Base-by-base conservation (phyloP, 2,113 vertebrate genomes). In the Neogale vison region DNA sequence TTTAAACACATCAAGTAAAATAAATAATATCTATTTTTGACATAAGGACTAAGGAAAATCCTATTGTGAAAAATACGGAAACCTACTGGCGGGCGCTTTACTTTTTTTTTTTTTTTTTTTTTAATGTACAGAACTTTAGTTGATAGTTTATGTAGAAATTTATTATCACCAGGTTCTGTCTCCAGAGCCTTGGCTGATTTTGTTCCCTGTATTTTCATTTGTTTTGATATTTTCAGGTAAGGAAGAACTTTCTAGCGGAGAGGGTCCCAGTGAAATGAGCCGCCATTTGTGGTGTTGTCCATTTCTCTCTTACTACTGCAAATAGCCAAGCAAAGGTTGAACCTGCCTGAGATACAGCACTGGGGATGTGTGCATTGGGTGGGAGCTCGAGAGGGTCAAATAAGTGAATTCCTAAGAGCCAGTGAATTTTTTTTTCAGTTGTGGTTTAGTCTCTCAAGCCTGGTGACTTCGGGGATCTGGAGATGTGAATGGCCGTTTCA, bases 1-100 rank as follows among this genome's bases (percentile, higher is more conserved):
- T 94, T 80, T 91, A 72, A 88, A 77, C 14, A 93, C 79, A 79
- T 87, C 67, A 90, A 34, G 17, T 61, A 84, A 84, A 88, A 61
- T 57, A 67, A 93, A 42, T 77, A 90, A 6, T 9, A 17, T 89
- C 21, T 36, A 61, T 96, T 88, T 88, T 88, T 93, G 72, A 55
- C 45, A 34, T 82, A 34, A 57, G 42, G 82, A 93, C 47, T 77
- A 67, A 93, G 65, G 86, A 82, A 86, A 91, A 42, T 34, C 57
- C 55, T 92, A 0, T 57, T 88, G 18, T 82, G 57, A 82, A 94
- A 91, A 85, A n/a, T 31, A 31, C 0, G 85, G 45, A 93, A 74
- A 61, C 21, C 59, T 71, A 69, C 52, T 87, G 59, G 13, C 10
- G 52, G 26, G 6, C 18, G 63, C 39, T 81, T 86, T 87, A 55